Percentiles rank a stretch among this genome's conserved stretches.
These are phyloP conservation scores for Eulemur mongoz DNA, from an alignment of 2,797 vertebrate species.

Conservation along the genomic window DNA sequence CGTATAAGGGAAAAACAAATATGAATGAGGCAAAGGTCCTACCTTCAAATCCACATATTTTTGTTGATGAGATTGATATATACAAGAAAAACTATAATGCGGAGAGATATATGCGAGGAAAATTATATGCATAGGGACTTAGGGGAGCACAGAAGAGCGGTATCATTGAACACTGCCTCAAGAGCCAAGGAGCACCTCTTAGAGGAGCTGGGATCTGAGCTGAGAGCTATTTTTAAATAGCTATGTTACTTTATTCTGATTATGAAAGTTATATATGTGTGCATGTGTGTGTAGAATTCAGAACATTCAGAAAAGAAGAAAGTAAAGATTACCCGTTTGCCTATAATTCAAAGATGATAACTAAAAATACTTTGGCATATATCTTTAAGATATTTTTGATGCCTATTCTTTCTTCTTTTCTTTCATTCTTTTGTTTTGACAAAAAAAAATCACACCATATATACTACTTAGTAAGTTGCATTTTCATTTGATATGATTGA, in stretches of 20 bases:
- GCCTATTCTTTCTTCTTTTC: not conserved
- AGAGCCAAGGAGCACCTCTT: not conserved
- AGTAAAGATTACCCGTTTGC: not conserved
- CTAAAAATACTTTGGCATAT: not conserved
- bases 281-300: not conserved
- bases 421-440: not conserved
- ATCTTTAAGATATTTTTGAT: slow-evolving; percentile 2
- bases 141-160: not conserved
- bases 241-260: not conserved
- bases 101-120: not conserved
- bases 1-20: slow-evolving; percentile 10
- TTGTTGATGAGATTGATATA: not conserved
- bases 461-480: not conserved
- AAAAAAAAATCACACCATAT: not conserved
- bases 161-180: not conserved
- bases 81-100: not conserved
- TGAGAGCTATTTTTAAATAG: not conserved
- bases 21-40: not conserved
- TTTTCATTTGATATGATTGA: slow-evolving; percentile 40
- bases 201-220: not conserved
- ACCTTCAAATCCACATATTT: not conserved
- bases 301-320: not conserved
- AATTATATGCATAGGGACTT: too few relatives aligned
- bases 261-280: not conserved
- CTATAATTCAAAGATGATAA: not conserved